Evolutionary conservation across 2,888 invertebrate genomes (phyloP), one percentile per base, ranked within the genome.

Genomic region (Ptilodon capucinus): DNA sequence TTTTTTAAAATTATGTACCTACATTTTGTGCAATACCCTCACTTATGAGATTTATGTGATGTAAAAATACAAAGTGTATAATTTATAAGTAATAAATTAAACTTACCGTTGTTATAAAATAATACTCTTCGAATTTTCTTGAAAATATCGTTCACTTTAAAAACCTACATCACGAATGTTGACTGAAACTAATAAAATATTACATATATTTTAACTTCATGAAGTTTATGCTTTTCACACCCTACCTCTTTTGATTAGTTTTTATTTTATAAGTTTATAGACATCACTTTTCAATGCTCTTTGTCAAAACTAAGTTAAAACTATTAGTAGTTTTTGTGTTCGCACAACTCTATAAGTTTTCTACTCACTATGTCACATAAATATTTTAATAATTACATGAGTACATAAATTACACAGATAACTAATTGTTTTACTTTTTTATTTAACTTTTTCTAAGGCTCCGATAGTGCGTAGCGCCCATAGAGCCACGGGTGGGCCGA

Each of bases 391-490:
- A n/a, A n/a, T 28, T 1, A 28, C 4, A 3, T 28, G 5, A 5
- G n/a, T n/a, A n/a, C n/a, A n/a, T n/a, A n/a, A 1, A 28, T n/a
- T 28, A 28, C n/a, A 28, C n/a, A 28, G n/a, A 4, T 28, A 28
- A n/a, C n/a, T 28, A 28, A 28, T n/a, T n/a, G 28, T 28, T 1
- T n/a, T 44, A 34, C 46, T 47, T 46, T 44, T 45, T 47, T 35
- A 45, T 13, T 46, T 19, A 54, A 57, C 44, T 53, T 64, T 64
- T 57, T 36, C 18, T 51, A 4, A 21, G 17, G 23, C 49, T 54
- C 53, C 67, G 63, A 57, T 18, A 36, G 44, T 48, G 42, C 50
- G 50, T 45, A 40, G 45, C 28, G 47, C 47, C 51, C 44, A 48
- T 40, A n/a, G n/a, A n/a, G 44, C 40, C 47, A 35, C 36, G 23